Base-by-base conservation (phyloP, 1,140 invertebrate genomes). In the Drosophila subpulchrella region DNA sequence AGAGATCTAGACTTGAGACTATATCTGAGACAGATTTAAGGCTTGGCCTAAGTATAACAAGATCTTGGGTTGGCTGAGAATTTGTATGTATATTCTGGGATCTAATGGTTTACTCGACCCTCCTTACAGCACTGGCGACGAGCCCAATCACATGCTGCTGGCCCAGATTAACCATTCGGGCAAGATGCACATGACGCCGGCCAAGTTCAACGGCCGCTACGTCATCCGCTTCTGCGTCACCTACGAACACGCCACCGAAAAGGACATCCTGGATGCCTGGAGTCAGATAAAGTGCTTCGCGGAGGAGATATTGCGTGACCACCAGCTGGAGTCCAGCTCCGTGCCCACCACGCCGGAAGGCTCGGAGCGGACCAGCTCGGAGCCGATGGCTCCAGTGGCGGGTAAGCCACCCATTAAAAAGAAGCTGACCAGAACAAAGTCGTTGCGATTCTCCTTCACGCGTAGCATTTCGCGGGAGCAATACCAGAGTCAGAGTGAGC, bases 141-240 rank as follows among this genome's bases (percentile, higher is more conserved):
- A 88, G 13, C 79, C 72, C 13, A 88, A 88, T 47, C 83, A 88
- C 53, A 27, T 62, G 72, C 92, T 99, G 2, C 85, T 98, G 38
- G 96, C 96, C 0, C 94, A 95, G 46, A 96, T 99, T 51, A 99
- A 99, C 91, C 96, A 96, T 11, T 97, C 96, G 0, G 97, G 97
- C 4, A 96, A 96, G 82, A 93, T 98, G 20, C 97, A 98, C 91
- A 97, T 98, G 97, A 97, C 98, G 34, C 97, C 97, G 1, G 96
- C 97, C 0, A 94, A 95, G 34, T 94, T 97, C 0, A 96, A 95
- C 92, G 95, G 95, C 27, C 95, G 95, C 81, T 98, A 97, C 89
- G 93, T 95, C 3, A 96, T 99, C 71, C 93, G 97, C 47, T 97
- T 98, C 92, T 98, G 96, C 85, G 95, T 98, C 0, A 96, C 96